These are phyloP conservation scores for Gryon sp. DNA, from an alignment of 1,140 invertebrate species.

Conservation along the genomic window DNA sequence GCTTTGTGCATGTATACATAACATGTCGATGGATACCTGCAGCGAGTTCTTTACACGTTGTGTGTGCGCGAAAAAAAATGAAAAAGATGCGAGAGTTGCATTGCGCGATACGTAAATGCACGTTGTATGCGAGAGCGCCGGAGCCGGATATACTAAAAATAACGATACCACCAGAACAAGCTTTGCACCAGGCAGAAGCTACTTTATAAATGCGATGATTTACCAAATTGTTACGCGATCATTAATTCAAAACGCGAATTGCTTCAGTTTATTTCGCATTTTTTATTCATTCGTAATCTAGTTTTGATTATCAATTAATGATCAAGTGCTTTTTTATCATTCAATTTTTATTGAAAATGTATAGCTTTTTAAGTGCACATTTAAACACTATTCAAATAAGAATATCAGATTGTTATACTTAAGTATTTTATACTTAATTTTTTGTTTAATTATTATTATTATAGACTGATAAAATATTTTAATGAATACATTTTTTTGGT, in stretches of 20 bases:
- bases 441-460: no score
- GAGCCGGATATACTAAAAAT: conserved; percentile 22
- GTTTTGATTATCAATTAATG: no score
- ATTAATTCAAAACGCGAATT: background rate
- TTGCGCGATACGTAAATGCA: background rate
- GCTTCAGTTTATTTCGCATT: no score
- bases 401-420: no score
- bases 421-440: no score
- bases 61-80: background rate
- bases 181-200: background rate
- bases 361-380: no score
- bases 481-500: no score
- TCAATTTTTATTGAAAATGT: no score
- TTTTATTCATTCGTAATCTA: no score
- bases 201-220: conserved; percentile 12
- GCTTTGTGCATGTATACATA: background rate
- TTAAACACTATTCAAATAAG: no score
- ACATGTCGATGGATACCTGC: background rate
- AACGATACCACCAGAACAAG: conserved; percentile 3
- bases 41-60: background rate
- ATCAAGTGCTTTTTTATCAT: no score
- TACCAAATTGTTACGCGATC: conserved; percentile 15
- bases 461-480: no score
- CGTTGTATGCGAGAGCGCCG: background rate
- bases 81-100: background rate